Conservation (phyloP, 2,797 vertebrate genomes). For the Phoebastria nigripes region DNA sequence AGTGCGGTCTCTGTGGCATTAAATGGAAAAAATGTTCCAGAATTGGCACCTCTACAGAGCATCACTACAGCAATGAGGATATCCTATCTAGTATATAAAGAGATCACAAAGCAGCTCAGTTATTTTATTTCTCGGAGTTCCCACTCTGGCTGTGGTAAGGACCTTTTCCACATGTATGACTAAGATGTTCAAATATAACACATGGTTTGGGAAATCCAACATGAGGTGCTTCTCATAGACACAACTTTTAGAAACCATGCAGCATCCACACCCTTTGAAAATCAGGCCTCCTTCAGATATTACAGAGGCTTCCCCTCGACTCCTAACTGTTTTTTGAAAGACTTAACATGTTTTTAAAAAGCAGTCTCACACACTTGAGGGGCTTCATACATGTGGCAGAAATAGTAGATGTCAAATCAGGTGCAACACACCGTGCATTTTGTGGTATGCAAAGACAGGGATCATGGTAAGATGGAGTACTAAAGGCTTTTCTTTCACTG, state of each 20-base stretch:
- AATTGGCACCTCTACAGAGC: background rate
- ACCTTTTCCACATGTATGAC: background rate
- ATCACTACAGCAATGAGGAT: background rate
- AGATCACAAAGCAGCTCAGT: background rate
- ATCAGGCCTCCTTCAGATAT: background rate
- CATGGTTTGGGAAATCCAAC: background rate
- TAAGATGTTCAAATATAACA: background rate
- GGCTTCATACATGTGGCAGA: background rate
- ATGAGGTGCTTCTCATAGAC: background rate
- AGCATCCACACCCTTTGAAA: background rate
- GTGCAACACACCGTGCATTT: background rate
- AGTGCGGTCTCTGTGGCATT: background rate
- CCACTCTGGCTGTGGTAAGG: background rate
- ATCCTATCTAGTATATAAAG: background rate
- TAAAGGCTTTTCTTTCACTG: constrained; percentile 14
- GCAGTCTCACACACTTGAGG: background rate
- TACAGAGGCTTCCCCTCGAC: background rate
- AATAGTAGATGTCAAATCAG: background rate
- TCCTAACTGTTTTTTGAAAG: background rate
- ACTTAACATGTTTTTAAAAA: background rate
- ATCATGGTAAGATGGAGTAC: background rate
- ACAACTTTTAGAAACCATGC: background rate
- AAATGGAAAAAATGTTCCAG: constrained; percentile 31
- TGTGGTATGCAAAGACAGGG: background rate
- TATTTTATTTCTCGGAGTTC: background rate